A percentile compares a stretch with the other conserved stretches of the same genome.
phyloP scores from a whole-genome alignment of 2,888 invertebrate genomes.

The Drosophila atripex region DNA sequence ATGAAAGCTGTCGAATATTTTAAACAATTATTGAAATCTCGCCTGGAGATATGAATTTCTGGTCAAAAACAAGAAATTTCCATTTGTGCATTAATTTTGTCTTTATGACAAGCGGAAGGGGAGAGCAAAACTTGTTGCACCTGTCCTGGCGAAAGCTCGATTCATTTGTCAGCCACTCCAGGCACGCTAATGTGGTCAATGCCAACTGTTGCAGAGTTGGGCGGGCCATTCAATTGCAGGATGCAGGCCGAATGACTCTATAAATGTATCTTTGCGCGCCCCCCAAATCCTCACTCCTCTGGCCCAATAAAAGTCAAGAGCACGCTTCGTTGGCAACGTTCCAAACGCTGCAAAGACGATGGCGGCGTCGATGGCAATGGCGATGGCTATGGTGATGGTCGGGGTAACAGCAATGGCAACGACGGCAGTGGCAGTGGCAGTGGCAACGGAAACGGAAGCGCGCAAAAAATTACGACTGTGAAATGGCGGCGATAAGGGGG shows the following conservation, averaged over 20 bases:
- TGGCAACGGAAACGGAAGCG: constrained; percentile 71
- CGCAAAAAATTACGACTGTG: constrained; percentile 55
- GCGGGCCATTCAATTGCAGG: constrained; percentile 57
- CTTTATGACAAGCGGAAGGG: constrained; percentile 10
- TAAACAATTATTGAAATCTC: constrained; percentile 1
- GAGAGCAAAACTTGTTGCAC: constrained; percentile 67
- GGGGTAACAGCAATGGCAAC: constrained; percentile 7
- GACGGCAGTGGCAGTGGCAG: constrained; percentile 1
- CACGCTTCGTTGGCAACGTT: constrained; percentile 63
- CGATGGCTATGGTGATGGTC: constrained; percentile 11
- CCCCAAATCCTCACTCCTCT: constrained; percentile 12
- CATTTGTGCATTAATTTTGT: constrained; percentile 29
- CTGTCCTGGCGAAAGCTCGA: constrained; percentile 46
- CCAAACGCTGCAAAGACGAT: constrained; percentile 51
- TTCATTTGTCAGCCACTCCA: constrained; percentile 66
- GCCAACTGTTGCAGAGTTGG: constrained; percentile 70
- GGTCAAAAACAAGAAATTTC: constrained; percentile 7
- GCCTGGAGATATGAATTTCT: constrained; percentile 7
- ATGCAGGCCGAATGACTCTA: constrained; percentile 72
- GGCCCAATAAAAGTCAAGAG: constrained; percentile 65
- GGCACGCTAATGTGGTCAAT: constrained; percentile 74
- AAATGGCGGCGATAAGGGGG: constrained; percentile 51
- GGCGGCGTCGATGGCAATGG: constrained; percentile 25
- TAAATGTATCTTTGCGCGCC: constrained; percentile 60
- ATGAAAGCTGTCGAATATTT: constrained; percentile 20